A percentile compares a stretch with the other conserved stretches of the same genome.
Evolutionary conservation across 2,888 invertebrate species (phyloP).

Genomic region (Tetragonisca angustula): DNA sequence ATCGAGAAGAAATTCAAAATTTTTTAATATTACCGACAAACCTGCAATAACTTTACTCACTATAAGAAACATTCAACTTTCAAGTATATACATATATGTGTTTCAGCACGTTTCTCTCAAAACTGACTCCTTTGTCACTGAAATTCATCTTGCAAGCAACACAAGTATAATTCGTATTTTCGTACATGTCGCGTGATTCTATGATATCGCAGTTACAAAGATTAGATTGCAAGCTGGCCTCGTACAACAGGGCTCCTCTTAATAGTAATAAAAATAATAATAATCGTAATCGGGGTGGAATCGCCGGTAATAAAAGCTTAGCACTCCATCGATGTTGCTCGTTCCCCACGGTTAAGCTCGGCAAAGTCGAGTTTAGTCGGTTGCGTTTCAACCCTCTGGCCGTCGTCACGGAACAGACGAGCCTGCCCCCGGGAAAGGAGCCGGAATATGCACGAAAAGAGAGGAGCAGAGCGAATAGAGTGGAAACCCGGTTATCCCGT

Average conservation of each 20-base stretch:
- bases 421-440: background rate
- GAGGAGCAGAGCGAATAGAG: conserved; percentile 41
- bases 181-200: background rate
- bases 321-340: conserved; percentile 46
- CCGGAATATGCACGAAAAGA: conserved; percentile 38
- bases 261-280: conserved; percentile 38
- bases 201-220: background rate
- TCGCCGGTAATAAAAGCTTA: conserved; percentile 47
- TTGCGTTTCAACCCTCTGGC: conserved; percentile 11
- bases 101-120: no score
- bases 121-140: no score
- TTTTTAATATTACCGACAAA: no score
- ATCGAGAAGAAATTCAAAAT: no score
- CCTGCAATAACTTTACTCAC: no score
- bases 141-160: background rate
- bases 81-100: no score
- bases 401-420: conserved; percentile 3
- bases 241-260: conserved; percentile 19
- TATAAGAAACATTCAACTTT: no score
- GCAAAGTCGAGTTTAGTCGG: conserved; percentile 13
- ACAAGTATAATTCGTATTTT: background rate
- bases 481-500: conserved; percentile 57
- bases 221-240: background rate
- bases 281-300: conserved; percentile 15
- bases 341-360: conserved; percentile 28